These are phyloP conservation scores for Gonatopus flavifemur DNA, from an alignment of 1,140 invertebrate genomes.

Conservation along the genomic window DNA sequence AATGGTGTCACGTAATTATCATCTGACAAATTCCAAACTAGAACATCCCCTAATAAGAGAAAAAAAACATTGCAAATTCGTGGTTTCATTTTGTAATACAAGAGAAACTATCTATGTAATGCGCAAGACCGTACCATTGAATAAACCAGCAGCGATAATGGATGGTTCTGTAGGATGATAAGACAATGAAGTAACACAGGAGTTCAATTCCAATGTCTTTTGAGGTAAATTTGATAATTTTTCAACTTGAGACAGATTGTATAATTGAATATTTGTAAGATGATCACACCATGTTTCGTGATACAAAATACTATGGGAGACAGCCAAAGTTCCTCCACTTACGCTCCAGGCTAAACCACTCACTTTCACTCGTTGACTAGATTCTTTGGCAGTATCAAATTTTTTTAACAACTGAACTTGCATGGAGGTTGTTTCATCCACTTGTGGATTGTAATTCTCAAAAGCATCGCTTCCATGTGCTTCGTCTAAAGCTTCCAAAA, in stretches of 20 bases:
- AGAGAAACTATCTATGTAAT: neutral
- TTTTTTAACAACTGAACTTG: slow-evolving; percentile 40
- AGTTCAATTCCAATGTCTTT: slow-evolving; percentile 44
- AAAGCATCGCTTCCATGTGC: slow-evolving; percentile 47
- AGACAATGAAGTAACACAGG: slow-evolving; percentile 47
- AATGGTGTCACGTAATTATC: slow-evolving; percentile 40
- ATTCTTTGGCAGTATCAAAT: slow-evolving; percentile 32
- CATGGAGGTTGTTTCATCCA: slow-evolving; percentile 24
- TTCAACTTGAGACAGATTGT: slow-evolving; percentile 45
- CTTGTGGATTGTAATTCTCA: slow-evolving; percentile 43
- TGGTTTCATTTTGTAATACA: slow-evolving; percentile 3
- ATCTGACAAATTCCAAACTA: slow-evolving; percentile 54
- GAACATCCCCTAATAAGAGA: slow-evolving; percentile 44
- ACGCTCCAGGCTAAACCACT: slow-evolving; percentile 51
- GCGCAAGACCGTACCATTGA: slow-evolving; percentile 41
- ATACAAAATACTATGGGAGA: slow-evolving; percentile 38
- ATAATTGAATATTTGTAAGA: slow-evolving; percentile 48
- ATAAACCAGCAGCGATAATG: slow-evolving; percentile 51
- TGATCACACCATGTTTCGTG: slow-evolving; percentile 56
- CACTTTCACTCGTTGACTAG: slow-evolving; percentile 45
- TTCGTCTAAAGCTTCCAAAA: slow-evolving; percentile 53
- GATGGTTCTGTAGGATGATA: slow-evolving; percentile 55
- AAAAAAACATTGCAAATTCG: neutral
- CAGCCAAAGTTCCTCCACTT: slow-evolving; percentile 49
- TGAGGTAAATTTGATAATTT: slow-evolving; percentile 33